Evolutionary conservation across 2,888 invertebrate genomes (phyloP), one percentile per base, ranked within the genome.

Genomic region (Nesidiocoris tenuis): DNA sequence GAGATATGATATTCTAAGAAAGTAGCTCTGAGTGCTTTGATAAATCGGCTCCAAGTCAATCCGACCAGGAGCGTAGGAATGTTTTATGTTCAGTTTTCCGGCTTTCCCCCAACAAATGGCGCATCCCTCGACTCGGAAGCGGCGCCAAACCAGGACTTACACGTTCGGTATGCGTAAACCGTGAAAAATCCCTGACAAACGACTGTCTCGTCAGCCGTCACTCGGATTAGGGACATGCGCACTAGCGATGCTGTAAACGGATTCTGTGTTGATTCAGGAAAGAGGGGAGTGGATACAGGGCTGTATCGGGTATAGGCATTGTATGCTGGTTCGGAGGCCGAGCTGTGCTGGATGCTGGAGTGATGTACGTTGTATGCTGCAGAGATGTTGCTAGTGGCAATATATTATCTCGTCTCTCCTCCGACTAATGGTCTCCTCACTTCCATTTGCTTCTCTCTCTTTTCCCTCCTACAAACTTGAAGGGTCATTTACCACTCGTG

Each of bases 401-500:
- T 39, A 39, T 39, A 39, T 39, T 39, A 39, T 39, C 39, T 39
- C 39, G 39, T 39, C 12, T 39, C 39, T 3, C 12, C 39, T 39
- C 39, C 39, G 39, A 39, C 39, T 39, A 39, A 39, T 39, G 39
- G 39, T 39, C 39, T 39, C 39, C 39, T 39, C 39, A 39, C 39
- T 39, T 39, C 39, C 3, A 3, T 39, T 39, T 39, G 5, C 12
- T 39, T 12, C 39, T 7, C 5, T 39, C 39, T 39, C 39, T 39
- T 12, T 12, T 7, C 12, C 39, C 5, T 39, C 17, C 65, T 39
- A 25, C 65, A n/a, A 65, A 65, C 65, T 65, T 65, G 39, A 39
- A 65, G 65, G 65, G 65, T 65, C 65, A 65, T 65, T 65, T 65
- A 65, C 65, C 12, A 65, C 18, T 39, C 39, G 39, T 12, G 39